Evolutionary conservation across 2,797 vertebrate genomes (phyloP), one percentile per base, ranked within the genome.

Genomic region (Choloepus didactylus): DNA sequence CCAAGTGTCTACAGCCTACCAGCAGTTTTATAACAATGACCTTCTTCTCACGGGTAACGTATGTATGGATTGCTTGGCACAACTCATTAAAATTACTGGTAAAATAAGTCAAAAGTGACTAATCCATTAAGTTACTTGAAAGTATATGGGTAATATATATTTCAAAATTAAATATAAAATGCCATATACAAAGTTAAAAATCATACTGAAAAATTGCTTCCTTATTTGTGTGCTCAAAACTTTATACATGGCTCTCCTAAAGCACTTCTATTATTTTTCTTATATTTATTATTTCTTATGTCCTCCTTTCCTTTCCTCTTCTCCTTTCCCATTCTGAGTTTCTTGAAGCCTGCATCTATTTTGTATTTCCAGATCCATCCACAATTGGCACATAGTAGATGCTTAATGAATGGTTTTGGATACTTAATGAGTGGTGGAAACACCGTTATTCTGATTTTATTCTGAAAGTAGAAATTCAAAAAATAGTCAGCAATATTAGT

Each of bases 111-210:
- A 87, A 67, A 95, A 72, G 29, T 86, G 64, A 75, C 18, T 83
- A 35, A 75, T 7, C 82, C 23, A 64, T 44, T 35, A n/a, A 84
- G 8, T 93, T 54, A 89, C 25, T 46, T 67, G 44, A 21, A 86
- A 91, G 16, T 77, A 62, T 46, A 54, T 69, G 21, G 25, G 23
- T n/a, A 90, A 79, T 66, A 69, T 25, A 72, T 4, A 35, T 82
- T 51, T 86, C 35, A 83, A 92, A 93, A 67, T 87, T 83, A 95
- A 87, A 70, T 83, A 12, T 95, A 56, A 94, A 80, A 89, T 93
- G n/a, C 14, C n/a, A 41, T 84, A 23, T 15, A 49, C 18, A 62
- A 56, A 21, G 14, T 79, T 70, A 41, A 91, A 88, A 93, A 76
- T 89, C 18, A 44, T 62, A 86, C 64, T 73, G 44, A 87, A 92